Base-by-base conservation (phyloP, 2,113 vertebrate genomes). In the Xenopus borealis region DNA sequence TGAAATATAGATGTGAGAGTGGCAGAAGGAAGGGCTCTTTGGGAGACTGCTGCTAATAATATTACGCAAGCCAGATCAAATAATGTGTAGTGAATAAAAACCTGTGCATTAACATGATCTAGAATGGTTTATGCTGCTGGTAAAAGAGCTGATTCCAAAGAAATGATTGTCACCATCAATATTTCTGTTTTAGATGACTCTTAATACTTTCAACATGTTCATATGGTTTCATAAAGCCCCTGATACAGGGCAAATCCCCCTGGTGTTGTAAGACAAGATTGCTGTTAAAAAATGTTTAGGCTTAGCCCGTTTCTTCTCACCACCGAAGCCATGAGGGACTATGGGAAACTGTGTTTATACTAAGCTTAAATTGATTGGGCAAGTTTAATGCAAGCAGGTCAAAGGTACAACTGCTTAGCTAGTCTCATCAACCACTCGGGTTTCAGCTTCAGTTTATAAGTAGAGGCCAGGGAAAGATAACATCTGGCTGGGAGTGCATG, bases 331-430 rank as follows among this genome's bases (percentile, higher is more conserved):
- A 88, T 81, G 80, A 88, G 91, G 89, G 87, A 91, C 88, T 84
- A 86, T 90, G 91, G 91, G 90, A 92, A 92, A 91, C 86, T 83
- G 89, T 91, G 92, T 92, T 93, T 92, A 92, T 88, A 89, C 89
- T 92, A 89, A 92, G 87, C 88, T 89, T 88, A 92, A 92, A 93
- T 93, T 91, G 93, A 92, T 92, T 91, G 91, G 91, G 91, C 91
- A 90, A 87, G 89, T 92, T 91, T 90, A 91, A 93, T 91, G 89
- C 89, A 90, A 86, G 84, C 82, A 62, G 92, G 93, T 93, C 93
- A 93, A 88, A 93, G 93, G 92, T 93, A 92, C 91, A 92, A 91
- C 91, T 92, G 91, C 91, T 93, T 93, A 93, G 91, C 91, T 81
- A 83, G 89, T 84, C 92, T 93, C 92, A 91, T 94, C 91, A 92